Evolutionary conservation across 2,113 vertebrate genomes (phyloP).

Genomic region (Poicephalus gulielmi): DNA sequence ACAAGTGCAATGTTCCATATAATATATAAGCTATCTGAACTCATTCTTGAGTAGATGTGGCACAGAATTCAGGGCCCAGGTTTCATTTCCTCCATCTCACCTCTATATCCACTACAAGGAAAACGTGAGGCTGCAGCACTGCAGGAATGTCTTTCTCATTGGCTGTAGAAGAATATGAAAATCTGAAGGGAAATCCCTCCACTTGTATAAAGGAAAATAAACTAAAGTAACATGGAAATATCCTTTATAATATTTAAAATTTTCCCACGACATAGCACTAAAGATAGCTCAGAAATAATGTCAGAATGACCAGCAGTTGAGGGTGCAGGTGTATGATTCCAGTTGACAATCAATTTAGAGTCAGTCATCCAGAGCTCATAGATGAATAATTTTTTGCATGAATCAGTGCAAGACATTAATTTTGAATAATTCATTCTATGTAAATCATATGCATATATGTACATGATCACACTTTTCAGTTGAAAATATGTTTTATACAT

Average conservation of each 20-base stretch:
- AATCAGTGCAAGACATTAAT: background rate
- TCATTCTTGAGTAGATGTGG: background rate
- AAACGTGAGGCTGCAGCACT: accelerated
- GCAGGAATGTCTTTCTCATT: background rate
- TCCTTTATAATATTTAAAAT: background rate
- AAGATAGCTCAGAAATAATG: background rate
- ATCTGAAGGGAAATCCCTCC: background rate
- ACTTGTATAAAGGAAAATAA: background rate
- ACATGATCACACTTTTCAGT: background rate
- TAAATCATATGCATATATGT: background rate
- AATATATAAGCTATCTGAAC: background rate
- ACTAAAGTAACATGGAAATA: background rate
- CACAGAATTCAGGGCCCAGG: background rate
- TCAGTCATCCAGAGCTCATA: background rate
- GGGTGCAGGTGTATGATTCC: background rate
- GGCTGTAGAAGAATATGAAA: background rate
- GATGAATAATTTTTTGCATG: background rate
- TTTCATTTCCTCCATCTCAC: background rate
- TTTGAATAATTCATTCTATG: background rate
- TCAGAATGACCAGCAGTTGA: background rate
- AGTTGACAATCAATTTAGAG: background rate
- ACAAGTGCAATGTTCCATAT: background rate
- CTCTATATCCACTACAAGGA: background rate
- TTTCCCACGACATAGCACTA: background rate
- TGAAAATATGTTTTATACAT: background rate